Evolutionary conservation across 2,113 vertebrate species (phyloP).

Genomic region (Proteles cristata): DNA sequence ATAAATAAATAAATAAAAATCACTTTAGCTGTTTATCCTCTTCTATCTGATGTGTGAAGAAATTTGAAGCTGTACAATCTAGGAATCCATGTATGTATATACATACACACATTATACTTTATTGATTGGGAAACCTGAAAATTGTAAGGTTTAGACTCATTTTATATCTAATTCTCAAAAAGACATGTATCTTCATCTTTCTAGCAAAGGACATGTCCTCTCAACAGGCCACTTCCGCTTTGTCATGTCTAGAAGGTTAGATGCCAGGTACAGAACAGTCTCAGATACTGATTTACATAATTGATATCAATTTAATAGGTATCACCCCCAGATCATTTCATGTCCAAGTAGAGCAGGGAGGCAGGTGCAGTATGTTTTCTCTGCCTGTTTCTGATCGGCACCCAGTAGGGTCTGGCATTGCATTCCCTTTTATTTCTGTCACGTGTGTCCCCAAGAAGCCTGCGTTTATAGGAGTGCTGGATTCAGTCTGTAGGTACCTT

Average conservation of each 20-base stretch:
- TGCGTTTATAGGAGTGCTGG: neutral
- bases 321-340: neutral
- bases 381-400: fast-evolving
- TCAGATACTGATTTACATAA: neutral
- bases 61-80: neutral
- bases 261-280: neutral
- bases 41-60: neutral
- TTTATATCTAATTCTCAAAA: neutral
- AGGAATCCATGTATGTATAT: neutral
- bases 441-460: neutral
- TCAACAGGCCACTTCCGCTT: neutral
- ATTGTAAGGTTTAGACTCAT: neutral
- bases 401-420: neutral
- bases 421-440: neutral
- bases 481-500: neutral
- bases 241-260: neutral
- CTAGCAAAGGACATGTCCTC: neutral
- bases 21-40: neutral
- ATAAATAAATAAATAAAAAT: too few relatives aligned
- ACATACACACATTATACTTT: neutral
- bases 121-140: neutral
- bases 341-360: neutral
- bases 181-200: neutral
- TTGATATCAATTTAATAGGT: neutral
- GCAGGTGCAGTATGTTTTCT: neutral